phyloP scores from a whole-genome alignment of 30 jellyfish, hydroid and myxozoan genomes.

The Turritopsis dohrnii region DNA sequence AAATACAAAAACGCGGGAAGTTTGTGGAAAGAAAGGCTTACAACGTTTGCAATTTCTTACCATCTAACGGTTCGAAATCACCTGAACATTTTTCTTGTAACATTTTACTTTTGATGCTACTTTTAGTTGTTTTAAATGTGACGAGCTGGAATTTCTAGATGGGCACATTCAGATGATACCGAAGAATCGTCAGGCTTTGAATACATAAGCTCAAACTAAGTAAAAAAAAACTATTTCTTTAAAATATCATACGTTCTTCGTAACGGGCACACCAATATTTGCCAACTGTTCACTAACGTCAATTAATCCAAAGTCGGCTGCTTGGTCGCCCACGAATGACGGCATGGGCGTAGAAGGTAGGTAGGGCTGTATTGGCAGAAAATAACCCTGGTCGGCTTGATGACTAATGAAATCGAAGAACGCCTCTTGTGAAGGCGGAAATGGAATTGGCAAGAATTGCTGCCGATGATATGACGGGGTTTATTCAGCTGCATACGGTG shows the following conservation, averaged over 20 bases:
- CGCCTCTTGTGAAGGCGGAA: conserved; percentile 16
- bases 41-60: no score
- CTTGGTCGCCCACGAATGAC: background rate
- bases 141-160: no score
- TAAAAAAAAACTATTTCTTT: no score
- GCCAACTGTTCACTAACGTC: conserved; percentile 25
- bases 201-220: no score
- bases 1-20: no score
- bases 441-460: background rate
- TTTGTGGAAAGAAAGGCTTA: no score
- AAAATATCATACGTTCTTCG: background rate
- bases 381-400: conserved; percentile 5
- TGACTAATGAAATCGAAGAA: conserved; percentile 13
- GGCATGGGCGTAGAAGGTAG: conserved; percentile 4
- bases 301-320: background rate
- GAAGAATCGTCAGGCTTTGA: no score
- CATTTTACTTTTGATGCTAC: no score
- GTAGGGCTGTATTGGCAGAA: background rate
- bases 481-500: conserved; percentile 35
- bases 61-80: no score
- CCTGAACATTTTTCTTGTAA: no score
- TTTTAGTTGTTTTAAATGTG: no score
- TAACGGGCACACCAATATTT: conserved; percentile 15
- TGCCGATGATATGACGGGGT: conserved; percentile 19
- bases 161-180: no score